Evolutionary conservation across 2,888 invertebrate genomes (phyloP), one percentile per base, ranked within the genome.

Genomic region (Gisinianus flammeolus): DNA sequence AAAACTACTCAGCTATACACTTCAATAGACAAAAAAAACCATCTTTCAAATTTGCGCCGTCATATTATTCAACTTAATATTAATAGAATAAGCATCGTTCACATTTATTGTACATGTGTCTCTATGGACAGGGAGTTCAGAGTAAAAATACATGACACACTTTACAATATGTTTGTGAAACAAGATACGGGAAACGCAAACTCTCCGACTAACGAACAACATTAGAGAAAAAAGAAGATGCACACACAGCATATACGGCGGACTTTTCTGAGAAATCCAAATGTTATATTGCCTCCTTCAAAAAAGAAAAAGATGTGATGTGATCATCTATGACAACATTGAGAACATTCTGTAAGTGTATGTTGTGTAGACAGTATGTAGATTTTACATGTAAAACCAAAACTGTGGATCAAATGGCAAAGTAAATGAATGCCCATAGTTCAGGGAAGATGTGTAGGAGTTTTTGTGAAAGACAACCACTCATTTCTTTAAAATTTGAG

Each of bases 181-280:
- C 54, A n/a, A 71, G 70, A 71, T 24, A 71, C 70, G 54, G 70
- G 70, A 54, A 71, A 71, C 70, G 54, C n/a, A 71, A 54, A 26
- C 54, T 4, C 26, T 54, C 26, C 56, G 54, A 54, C 54, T 35
- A 22, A 44, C 44, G 10, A 12, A 19, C 44, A 44, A 69, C 44
- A 44, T n/a, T 58, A 1, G 24, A 24, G 22, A 58, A 58, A n/a
- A 24, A 6, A 24, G 58, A 58, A 58, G 58, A 58, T 58, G 58
- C 24, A 58, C 22, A n/a, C n/a, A 58, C 8, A 58, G 22, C 44
- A 44, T 44, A 44, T 19, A 44, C 6, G 44, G 44, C 6, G 16
- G n/a, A n/a, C 8, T 44, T 44, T 44, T 44, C 44, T 44, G 19
- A 44, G 44, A 44, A 44, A 44, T 44, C 12, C 16, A 22, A 56